Conservation (phyloP, 2,888 invertebrate genomes). For the Cheilosia scutellata region DNA sequence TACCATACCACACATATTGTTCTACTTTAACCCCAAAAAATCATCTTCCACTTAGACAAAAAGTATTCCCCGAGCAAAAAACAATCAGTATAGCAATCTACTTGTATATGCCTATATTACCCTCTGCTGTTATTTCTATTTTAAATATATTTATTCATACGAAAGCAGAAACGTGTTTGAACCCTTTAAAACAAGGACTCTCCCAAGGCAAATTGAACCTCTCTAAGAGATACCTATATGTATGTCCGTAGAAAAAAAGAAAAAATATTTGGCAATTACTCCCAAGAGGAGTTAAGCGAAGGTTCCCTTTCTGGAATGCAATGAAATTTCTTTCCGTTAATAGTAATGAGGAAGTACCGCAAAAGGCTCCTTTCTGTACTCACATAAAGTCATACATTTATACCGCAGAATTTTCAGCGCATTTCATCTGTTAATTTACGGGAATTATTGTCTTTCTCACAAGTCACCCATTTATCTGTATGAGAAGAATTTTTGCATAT, state of each 20-base stretch:
- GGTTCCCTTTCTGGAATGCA: background rate
- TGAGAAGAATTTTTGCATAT: constrained; percentile 30
- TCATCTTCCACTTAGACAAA: constrained; percentile 11
- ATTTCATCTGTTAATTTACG: constrained; percentile 35
- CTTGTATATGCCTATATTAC: constrained; percentile 6
- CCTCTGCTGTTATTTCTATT: constrained; percentile 10
- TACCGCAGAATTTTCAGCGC: constrained; percentile 19
- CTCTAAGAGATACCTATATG: background rate
- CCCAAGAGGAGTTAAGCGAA: constrained; percentile 16
- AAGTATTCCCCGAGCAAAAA: too few species aligned
- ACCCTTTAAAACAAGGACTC: constrained; percentile 42
- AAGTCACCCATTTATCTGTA: background rate
- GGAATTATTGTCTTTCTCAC: constrained; percentile 2
- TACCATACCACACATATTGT: too few species aligned
- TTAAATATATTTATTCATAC: constrained; percentile 42
- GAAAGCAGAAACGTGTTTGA: constrained; percentile 31
- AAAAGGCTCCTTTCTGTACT: background rate
- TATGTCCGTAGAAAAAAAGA: constrained; percentile 5
- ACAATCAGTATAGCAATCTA: too few species aligned
- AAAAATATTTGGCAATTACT: constrained; percentile 60
- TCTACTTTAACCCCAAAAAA: background rate
- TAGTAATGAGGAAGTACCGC: too few species aligned
- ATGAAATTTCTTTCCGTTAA: too few species aligned
- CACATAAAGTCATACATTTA: background rate
- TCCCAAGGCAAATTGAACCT: constrained; percentile 7